Evolutionary conservation across 2,113 vertebrate genomes (phyloP), one percentile per base, ranked within the genome.

Genomic region (Cricetomys ansorgei): DNA sequence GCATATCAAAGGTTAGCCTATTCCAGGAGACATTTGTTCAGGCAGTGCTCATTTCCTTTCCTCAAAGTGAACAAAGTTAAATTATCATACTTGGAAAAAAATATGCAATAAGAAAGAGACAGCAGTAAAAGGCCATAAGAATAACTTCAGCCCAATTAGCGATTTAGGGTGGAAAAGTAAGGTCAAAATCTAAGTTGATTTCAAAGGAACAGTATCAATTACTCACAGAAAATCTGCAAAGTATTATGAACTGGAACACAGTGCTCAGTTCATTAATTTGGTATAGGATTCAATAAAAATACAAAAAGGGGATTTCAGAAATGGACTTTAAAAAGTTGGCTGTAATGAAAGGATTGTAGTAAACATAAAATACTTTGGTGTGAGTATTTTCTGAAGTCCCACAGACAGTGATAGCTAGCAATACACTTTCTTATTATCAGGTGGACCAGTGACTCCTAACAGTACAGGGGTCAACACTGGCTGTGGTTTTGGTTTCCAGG

Each of bases 21-120:
- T 92, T 94, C 43, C 3, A 75, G 73, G 15, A 92, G 91, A 93
- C 21, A 65, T 83, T 73, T 89, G 27, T 62, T 92, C 69, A 84
- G 57, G 43, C 94, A 94, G 80, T 89, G 59, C 43, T 97, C 50
- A 92, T 92, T 95, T 95, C 50, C 79, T 80, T 93, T 95, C 53
- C 73, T 93, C 53, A 80, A 93, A 83, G 64, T 1, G 43, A 94
- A 64, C 37, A 80, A 89, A 95, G 84, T 89, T 93, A 97, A 91
- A 94, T 92, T 70, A 92, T 34, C 57, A 8, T 80, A 50, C 80
- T 90, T 57, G 77, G 31, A 16, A 90, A 53, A 92, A 90, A 53
- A 92, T 40, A 19, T 86, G n/a, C 75, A 89, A 89, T 87, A 93
- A 93, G 57, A 16, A 31, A 89, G 64, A 93, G 40, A 89, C 8